phyloP scores from a whole-genome alignment of 2,113 vertebrate species.

The Lepidothrix coronata region DNA sequence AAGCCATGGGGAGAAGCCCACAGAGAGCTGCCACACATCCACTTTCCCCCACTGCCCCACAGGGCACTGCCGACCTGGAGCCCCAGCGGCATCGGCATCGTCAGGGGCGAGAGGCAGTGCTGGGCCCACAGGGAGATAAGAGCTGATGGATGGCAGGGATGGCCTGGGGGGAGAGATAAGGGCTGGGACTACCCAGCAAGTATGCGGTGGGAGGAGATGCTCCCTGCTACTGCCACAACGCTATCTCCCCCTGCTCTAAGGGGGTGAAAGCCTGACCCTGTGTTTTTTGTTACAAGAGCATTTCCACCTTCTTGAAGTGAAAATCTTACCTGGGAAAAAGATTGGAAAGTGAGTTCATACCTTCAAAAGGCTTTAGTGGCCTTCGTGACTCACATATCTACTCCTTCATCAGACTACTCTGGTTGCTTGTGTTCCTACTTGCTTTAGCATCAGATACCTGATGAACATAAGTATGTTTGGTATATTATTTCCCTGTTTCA shows the following conservation, averaged over 20 bases:
- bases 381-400: fast-evolving
- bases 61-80: fast-evolving
- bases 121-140: neutral
- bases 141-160: neutral
- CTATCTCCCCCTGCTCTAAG: neutral
- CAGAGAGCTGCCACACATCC: fast-evolving
- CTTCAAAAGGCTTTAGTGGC: neutral
- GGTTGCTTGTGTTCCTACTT: neutral
- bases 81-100: fast-evolving
- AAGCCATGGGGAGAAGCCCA: fast-evolving
- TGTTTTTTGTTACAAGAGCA: neutral
- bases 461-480: neutral
- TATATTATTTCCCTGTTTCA: neutral
- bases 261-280: neutral
- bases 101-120: fast-evolving
- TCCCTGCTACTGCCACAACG: neutral
- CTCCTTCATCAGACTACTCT: neutral
- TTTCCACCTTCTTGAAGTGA: neutral
- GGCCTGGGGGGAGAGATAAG: neutral
- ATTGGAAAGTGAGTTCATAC: neutral
- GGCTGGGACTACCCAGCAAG: neutral
- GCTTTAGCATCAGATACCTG: fast-evolving
- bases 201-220: slow-evolving; percentile 4
- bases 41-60: fast-evolving
- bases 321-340: neutral